These are phyloP conservation scores for Acropora yongei DNA, from an alignment of 64 coral and sea anemone species.

Conservation along the genomic window DNA sequence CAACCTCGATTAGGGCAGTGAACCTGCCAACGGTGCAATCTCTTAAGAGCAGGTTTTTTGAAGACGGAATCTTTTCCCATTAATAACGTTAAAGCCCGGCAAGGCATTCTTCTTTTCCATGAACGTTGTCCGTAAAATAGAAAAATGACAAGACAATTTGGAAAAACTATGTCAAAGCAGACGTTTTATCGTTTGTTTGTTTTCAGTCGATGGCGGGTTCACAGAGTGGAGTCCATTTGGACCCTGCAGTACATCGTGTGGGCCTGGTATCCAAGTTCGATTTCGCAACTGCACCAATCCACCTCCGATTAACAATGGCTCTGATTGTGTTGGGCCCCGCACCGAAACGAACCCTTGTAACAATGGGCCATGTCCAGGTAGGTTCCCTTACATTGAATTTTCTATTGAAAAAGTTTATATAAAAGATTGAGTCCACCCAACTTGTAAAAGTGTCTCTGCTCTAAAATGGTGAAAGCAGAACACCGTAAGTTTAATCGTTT, in stretches of 20 bases:
- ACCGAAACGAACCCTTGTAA: neutral
- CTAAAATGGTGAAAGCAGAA: no score
- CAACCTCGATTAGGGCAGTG: no score
- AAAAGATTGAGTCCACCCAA: no score
- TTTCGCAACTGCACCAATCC: conserved; percentile 46
- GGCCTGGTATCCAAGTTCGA: conserved; percentile 43
- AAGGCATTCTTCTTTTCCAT: no score
- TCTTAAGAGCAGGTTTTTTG: no score
- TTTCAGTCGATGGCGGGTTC: conserved; percentile 45
- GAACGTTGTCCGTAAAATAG: neutral
- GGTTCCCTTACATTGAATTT: no score
- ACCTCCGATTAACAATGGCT: conserved; percentile 34
- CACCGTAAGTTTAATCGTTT: no score
- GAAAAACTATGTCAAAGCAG: neutral
- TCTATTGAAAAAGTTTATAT: no score
- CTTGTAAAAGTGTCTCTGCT: no score
- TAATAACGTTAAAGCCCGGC: no score
- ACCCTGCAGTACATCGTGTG: conserved; percentile 49
- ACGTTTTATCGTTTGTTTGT: neutral
- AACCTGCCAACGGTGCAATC: no score
- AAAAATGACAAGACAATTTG: neutral
- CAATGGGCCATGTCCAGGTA: conserved; percentile 25
- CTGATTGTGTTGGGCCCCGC: conserved; percentile 28
- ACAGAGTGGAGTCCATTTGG: conserved; percentile 41
- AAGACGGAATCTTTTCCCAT: no score